phyloP scores from a whole-genome alignment of 2,113 vertebrate genomes.

The Macaca fascicularis region T2T-MFA8v1.1 NC_088391.1:91644501-91645000 shows the following conservation, averaged over 20 bases:
- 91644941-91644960: too few species aligned
- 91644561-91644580: background rate
- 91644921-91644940: too few species aligned
- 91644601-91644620: conserved; percentile 27
- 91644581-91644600: background rate
- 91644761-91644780: background rate
- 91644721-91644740: background rate
- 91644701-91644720: background rate
- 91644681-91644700: background rate
- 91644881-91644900: too few species aligned
- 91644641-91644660: background rate
- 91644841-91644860: background rate
- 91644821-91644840: background rate
- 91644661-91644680: background rate
- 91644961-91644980: too few species aligned
- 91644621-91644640: background rate
- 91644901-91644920: too few species aligned
- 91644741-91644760: background rate
- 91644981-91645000: too few species aligned
- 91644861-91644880: background rate
- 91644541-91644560: background rate
- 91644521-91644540: background rate
- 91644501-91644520: background rate
- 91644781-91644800: background rate
- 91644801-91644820: background rate